Percentiles rank a stretch among this genome's conserved stretches.
phyloP scores from a whole-genome alignment of 2,888 invertebrate species.

The Pecten maximus region DNA sequence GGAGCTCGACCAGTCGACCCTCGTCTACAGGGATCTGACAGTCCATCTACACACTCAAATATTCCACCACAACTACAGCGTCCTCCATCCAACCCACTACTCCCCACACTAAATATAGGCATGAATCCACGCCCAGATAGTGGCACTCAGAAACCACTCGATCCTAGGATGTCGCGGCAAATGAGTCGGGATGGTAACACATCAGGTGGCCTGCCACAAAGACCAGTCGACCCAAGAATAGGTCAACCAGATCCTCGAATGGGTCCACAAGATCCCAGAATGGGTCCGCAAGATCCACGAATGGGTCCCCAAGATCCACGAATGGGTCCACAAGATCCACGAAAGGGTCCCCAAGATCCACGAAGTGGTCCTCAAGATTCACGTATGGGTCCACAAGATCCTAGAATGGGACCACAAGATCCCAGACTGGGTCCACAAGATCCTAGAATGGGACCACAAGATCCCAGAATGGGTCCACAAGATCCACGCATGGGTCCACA shows the following conservation, averaged over 20 bases:
- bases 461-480: conserved; percentile 56
- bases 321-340: conserved; percentile 48
- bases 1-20: conserved; percentile 49
- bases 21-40: conserved; percentile 50
- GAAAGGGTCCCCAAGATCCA: conserved; percentile 29
- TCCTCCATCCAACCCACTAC: conserved; percentile 40
- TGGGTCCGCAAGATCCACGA: conserved; percentile 4
- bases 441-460: conserved; percentile 48
- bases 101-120: background rate
- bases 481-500: conserved; percentile 39
- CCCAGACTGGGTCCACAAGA: conserved; percentile 46
- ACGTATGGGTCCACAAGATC: background rate
- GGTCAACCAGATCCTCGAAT: conserved; percentile 52
- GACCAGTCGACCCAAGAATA: conserved; percentile 57
- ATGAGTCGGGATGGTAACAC: conserved; percentile 36
- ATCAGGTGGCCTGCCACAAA: conserved; percentile 44
- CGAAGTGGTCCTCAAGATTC: conserved; percentile 38
- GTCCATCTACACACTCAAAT: background rate
- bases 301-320: conserved; percentile 49
- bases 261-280: conserved; percentile 47
- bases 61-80: background rate
- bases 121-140: background rate
- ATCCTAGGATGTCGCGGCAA: conserved; percentile 62
- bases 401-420: background rate
- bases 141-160: conserved; percentile 37